Base-by-base conservation (phyloP, 1,140 invertebrate genomes). In the Streblospio benedicti region DNA sequence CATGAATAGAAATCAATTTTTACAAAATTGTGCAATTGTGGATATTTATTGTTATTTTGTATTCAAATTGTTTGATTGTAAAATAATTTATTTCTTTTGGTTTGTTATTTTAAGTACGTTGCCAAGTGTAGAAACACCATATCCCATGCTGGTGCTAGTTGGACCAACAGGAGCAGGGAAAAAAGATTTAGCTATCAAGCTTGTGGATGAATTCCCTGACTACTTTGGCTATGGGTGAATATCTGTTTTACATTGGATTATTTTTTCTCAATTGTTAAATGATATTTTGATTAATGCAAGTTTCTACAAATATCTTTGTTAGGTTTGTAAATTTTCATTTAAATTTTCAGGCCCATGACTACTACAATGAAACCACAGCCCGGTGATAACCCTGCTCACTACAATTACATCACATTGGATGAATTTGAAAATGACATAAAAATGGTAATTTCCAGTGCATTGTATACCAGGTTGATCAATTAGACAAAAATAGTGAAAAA, bases 151-250 rank as follows among this genome's bases (percentile, higher is more conserved):
- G n/a, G 71, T 78, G 6, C 59, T 79, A 45, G 75, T 76, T 43
- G 77, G 77, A 31, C 76, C 77, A 12, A 69, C 71, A 56, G 77
- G 77, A 25, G 70, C 71, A 30, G 74, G 74, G 1, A 76, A 74
- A 59, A 73, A 71, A 60, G 69, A 74, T 30, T 66, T 79, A 14
- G 70, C 72, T 25, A 59, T 69, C 52, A 74, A 75, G 65, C 60
- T 78, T 9, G 74, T 75, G 2, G 73, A 76, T 18, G 74, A 79
- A 57, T 78, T 77, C 63, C 64, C 69, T 6, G 74, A 79, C 63
- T 77, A 76, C 53, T 78, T 79, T 71, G 75, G 75, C 28, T 76
- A 73, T 68, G 73, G 72, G 74, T 76, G 66, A 64, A 65, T 65
- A 31, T 25, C 12, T 38, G 18, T 47, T 56, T 57, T 5, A 55